Evolutionary conservation across 1,140 invertebrate species (phyloP), one percentile per base, ranked within the genome.

Genomic region (Magallana gigas): DNA sequence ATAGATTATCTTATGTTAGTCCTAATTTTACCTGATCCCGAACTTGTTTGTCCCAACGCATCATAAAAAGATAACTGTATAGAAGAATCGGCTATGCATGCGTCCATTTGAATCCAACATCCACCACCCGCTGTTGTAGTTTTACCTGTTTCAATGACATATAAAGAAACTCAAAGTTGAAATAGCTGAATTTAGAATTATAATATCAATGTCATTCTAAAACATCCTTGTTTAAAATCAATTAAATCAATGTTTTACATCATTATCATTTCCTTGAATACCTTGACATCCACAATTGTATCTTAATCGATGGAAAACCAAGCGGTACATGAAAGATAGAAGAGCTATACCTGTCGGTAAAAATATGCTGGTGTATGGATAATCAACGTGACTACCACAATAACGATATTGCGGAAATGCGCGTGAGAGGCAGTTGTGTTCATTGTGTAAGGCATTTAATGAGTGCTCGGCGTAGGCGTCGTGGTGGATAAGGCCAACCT

Each of bases 101-200:
- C 83, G 8, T 80, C 68, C n/a, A 88, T 81, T n/a, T 90, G 85
- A 76, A 91, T 91, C 89, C 89, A 91, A 88, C 90, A 91, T 18
- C 90, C 90, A 4, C 16, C 86, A 3, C 87, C 90, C 12, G 87
- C 89, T 57, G 76, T 88, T 3, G 57, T 71, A 9, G 71, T 71
- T 18, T 80, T n/a, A 57, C 90, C 90, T 91, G 57, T 12, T 14
- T 16, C 62, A 64, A 48, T 64, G 62, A 64, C 62, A 64, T 18
- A 5, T 64, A 14, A 64, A 64, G 14, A 64, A 16, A 18, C 62
- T 16, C 7, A 64, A 64, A 64, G 2, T 14, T 64, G 8, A 2
- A 64, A 64, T 4, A 48, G 36, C 36, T 48, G 36, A 48, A 16
- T 14, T 16, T 18, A 16, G 14, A 8, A 16, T 64, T 14, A 16